Evolutionary conservation across 2,797 vertebrate species (phyloP), one percentile per base, ranked within the genome.

Genomic region (Syngnathus rostellatus): DNA sequence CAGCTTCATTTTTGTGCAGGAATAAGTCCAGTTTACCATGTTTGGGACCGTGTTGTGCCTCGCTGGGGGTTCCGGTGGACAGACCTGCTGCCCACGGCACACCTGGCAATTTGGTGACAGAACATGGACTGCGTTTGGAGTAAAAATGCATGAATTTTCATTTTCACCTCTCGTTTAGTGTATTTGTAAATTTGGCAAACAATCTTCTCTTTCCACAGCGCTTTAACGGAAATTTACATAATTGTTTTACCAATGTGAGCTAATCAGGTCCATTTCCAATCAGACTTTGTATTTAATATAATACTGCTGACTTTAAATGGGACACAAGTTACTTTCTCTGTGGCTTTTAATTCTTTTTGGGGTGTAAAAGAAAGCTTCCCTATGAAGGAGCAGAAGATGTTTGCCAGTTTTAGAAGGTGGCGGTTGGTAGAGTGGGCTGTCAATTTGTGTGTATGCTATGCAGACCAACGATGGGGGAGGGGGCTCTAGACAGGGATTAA

Each of bases 181-280:
- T 31, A 4, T 31, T 31, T 4, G 31, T 31, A 4, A 31, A 31
- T 31, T 31, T 31, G 31, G 31, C 31, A 31, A 31, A 31, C 31
- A 3, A 4, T 31, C 31, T 31, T 31, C 31, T 31, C 31, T 31
- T 31, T 31, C 31, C 31, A 31, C 31, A 31, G 31, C 31, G 45
- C 5, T 5, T 5, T 50, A 50, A 50, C 19, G n/a, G 6, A n/a
- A 50, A 50, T 2, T n/a, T n/a, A n/a, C 19, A n/a, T 8, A 2
- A 31, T 4, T 31, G 31, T 31, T 31, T 31, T 31, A 31, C 3
- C 3, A 31, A 31, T 4, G 67, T 48, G 51, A 72, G 80, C 76
- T 85, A 81, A 88, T 89, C 82, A 84, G 84, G 85, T 83, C 80
- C 68, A 75, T 62, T 84, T 85, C 84, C 83, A 86, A 78, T 88